phyloP scores from a whole-genome alignment of 2,888 invertebrate species.

The Volucella bombylans region DNA sequence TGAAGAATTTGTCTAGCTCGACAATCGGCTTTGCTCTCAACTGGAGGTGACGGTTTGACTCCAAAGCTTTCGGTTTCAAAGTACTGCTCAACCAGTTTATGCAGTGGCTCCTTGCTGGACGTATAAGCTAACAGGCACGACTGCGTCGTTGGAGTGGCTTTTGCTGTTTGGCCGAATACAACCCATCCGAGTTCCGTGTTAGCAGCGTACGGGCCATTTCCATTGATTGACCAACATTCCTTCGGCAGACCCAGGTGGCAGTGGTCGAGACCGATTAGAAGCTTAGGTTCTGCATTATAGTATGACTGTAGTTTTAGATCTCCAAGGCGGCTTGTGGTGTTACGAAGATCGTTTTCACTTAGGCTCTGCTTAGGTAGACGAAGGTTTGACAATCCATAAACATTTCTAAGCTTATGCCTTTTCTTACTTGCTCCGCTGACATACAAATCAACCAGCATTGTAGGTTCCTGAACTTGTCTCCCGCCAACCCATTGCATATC shows the following conservation, averaged over 20 bases:
- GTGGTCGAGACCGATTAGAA: constrained; percentile 54
- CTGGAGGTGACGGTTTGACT: background rate
- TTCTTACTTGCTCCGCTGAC: constrained; percentile 49
- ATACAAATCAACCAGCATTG: constrained; percentile 44
- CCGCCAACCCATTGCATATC: constrained; percentile 70
- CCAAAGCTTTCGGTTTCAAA: constrained; percentile 44
- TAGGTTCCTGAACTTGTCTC: constrained; percentile 20
- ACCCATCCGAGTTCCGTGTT: constrained; percentile 43
- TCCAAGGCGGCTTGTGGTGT: background rate
- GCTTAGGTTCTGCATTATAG: constrained; percentile 26
- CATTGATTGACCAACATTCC: background rate
- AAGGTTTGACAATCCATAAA: constrained; percentile 40
- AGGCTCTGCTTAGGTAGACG: constrained; percentile 28
- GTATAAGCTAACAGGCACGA: constrained; percentile 16
- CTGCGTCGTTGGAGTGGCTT: background rate
- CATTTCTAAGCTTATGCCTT: constrained; percentile 20
- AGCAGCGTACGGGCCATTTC: constrained; percentile 20
- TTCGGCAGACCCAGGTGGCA: constrained; percentile 45
- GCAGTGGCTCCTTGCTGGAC: background rate
- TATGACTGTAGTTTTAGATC: constrained; percentile 19
- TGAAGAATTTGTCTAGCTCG: constrained; percentile 13
- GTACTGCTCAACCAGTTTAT: constrained; percentile 14
- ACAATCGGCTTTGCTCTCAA: constrained; percentile 17
- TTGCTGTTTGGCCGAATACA: constrained; percentile 18
- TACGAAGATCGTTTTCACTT: background rate